phyloP scores from a whole-genome alignment of 2,888 invertebrate genomes.

The Diloba caeruleocephala region DNA sequence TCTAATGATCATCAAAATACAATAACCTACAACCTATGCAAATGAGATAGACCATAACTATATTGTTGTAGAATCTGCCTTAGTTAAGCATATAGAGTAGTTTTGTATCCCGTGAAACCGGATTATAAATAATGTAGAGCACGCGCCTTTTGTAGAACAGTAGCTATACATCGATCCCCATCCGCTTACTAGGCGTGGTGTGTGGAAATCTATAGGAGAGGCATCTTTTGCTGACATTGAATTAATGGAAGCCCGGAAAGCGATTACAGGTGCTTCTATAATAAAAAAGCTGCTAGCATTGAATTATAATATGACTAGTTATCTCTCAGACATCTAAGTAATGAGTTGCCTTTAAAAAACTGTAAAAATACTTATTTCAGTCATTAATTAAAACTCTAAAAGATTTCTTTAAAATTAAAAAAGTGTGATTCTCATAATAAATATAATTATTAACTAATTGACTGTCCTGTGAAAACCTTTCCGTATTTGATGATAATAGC shows the following conservation, averaged over 20 bases:
- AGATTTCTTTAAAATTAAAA: too few relatives aligned
- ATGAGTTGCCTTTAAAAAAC: conserved; percentile 18
- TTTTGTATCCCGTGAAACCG: too few relatives aligned
- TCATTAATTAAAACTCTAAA: not conserved
- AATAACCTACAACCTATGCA: too few relatives aligned
- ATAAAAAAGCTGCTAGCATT: conserved; percentile 33
- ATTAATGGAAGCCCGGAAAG: conserved; percentile 29
- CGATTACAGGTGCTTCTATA: conserved; percentile 16
- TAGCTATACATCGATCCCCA: too few relatives aligned
- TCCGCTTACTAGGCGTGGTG: too few relatives aligned
- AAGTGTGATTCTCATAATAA: too few relatives aligned
- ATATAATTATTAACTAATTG: not conserved
- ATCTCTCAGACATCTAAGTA: conserved; percentile 30
- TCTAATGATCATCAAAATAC: too few relatives aligned
- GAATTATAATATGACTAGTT: conserved; percentile 26
- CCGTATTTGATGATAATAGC: not conserved
- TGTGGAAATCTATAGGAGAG: conserved; percentile 31
- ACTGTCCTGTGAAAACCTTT: not conserved
- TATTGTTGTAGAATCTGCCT: too few relatives aligned
- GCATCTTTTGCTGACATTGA: conserved; percentile 31
- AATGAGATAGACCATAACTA: too few relatives aligned
- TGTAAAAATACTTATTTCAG: not conserved
- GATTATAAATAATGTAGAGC: too few relatives aligned
- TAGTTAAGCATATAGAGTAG: too few relatives aligned
- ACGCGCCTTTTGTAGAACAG: too few relatives aligned